Percentiles rank a stretch among this genome's conserved stretches.
Conservation (phyloP, 2,888 invertebrate genomes). For the Anthrax anthrax region DNA sequence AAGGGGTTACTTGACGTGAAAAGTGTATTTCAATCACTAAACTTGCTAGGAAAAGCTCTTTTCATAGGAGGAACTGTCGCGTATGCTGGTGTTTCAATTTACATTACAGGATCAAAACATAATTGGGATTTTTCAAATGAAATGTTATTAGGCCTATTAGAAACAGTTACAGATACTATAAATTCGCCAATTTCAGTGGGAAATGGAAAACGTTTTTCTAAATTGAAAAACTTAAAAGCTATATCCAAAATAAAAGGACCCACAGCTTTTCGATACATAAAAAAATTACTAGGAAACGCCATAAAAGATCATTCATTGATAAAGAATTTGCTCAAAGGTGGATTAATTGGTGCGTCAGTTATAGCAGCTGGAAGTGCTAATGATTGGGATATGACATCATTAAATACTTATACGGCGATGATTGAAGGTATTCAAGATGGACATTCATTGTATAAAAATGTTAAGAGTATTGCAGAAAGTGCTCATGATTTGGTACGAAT, state of each 20-base stretch:
- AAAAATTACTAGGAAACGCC: too few relatives aligned
- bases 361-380: not conserved
- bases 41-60: not conserved
- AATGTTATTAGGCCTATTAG: not conserved
- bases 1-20: not conserved
- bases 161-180: not conserved
- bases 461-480: not conserved
- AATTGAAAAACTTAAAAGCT: not conserved
- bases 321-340: not conserved
- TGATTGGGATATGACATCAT: not conserved
- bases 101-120: conserved; percentile 2
- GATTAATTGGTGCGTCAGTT: not conserved
- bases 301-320: too few relatives aligned
- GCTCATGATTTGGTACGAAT: not conserved
- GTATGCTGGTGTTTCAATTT: not conserved
- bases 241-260: not conserved
- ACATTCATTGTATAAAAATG: not conserved
- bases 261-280: too few relatives aligned
- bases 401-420: not conserved
- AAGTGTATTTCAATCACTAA: not conserved
- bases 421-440: not conserved
- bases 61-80: not conserved
- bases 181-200: not conserved
- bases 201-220: not conserved
- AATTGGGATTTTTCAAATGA: conserved; percentile 4